Percentiles rank a stretch among this genome's conserved stretches.
Evolutionary conservation across 2,797 vertebrate genomes (phyloP).

Genomic region (Pangasius sanitwongsei): DNA sequence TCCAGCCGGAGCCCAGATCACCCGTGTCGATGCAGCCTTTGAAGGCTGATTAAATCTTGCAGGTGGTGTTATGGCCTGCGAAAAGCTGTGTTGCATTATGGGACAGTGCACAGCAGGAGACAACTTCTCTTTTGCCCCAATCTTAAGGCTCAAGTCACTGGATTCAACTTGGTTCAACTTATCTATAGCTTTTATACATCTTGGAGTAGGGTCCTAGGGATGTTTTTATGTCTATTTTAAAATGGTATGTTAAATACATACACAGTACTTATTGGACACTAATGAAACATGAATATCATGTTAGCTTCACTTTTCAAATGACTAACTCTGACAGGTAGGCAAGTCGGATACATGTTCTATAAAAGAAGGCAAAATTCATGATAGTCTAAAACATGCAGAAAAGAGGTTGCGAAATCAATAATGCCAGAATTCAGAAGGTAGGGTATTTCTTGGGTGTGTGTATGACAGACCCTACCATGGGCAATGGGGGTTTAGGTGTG

Average conservation of each 20-base stretch:
- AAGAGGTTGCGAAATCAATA: background rate
- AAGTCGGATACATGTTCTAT: background rate
- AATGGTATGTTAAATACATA: background rate
- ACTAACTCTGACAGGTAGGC: background rate
- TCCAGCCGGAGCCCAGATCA: slow-evolving; percentile 12
- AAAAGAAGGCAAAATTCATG: background rate
- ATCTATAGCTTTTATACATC: background rate
- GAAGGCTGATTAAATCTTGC: slow-evolving; percentile 18
- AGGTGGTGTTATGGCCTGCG: slow-evolving; percentile 18
- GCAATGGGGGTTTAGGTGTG: background rate
- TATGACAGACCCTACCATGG: background rate
- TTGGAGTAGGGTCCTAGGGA: background rate
- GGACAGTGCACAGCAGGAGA: background rate
- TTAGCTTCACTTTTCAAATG: background rate
- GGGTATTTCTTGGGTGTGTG: background rate
- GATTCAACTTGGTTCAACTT: background rate
- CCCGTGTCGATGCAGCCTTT: slow-evolving; percentile 17
- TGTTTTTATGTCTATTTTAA: background rate
- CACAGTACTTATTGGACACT: background rate
- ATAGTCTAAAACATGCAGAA: background rate
- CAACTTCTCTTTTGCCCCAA: background rate
- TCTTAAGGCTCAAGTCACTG: background rate
- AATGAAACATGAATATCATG: background rate
- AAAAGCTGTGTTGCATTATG: slow-evolving; percentile 20
- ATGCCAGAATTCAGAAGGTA: background rate